These are phyloP conservation scores for Phoenicopterus ruber DNA, from an alignment of 2,113 vertebrate genomes.

Conservation along the genomic window DNA sequence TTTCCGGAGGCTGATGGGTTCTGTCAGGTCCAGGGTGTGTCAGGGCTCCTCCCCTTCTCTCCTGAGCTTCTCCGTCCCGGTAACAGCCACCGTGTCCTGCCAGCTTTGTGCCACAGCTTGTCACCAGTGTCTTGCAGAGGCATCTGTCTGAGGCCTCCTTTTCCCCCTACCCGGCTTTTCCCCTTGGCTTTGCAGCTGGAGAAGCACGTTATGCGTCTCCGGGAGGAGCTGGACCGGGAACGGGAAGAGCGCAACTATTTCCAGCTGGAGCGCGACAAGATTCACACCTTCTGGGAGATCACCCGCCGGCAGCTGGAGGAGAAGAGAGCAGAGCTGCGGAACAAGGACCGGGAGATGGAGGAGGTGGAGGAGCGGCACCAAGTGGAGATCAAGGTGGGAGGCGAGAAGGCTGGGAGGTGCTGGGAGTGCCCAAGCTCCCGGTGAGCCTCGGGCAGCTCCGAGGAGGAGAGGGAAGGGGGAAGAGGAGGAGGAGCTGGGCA, in stretches of 20 bases:
- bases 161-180: too few relatives aligned
- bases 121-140: background rate
- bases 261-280: slow-evolving; percentile 88
- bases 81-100: background rate
- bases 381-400: slow-evolving; percentile 87
- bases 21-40: background rate
- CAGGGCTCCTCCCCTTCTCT: background rate
- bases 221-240: slow-evolving; percentile 88
- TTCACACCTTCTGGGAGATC: slow-evolving; percentile 87
- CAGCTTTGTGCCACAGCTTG: fast-evolving
- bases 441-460: background rate
- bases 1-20: background rate
- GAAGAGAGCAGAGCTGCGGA: slow-evolving; percentile 78
- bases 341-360: slow-evolving; percentile 84
- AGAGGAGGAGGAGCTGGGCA: background rate
- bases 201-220: slow-evolving; percentile 77
- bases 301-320: slow-evolving; percentile 83
- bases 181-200: slow-evolving; percentile 74
- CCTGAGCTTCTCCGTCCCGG: background rate
- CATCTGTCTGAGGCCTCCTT: background rate
- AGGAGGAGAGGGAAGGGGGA: background rate
- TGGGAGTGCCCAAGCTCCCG: background rate
- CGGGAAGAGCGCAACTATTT: slow-evolving; percentile 92
- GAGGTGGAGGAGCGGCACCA: slow-evolving; percentile 86
- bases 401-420: background rate